Evolutionary conservation across 2,888 invertebrate genomes (phyloP), one percentile per base, ranked within the genome.

Genomic region (Andrena praecox): DNA sequence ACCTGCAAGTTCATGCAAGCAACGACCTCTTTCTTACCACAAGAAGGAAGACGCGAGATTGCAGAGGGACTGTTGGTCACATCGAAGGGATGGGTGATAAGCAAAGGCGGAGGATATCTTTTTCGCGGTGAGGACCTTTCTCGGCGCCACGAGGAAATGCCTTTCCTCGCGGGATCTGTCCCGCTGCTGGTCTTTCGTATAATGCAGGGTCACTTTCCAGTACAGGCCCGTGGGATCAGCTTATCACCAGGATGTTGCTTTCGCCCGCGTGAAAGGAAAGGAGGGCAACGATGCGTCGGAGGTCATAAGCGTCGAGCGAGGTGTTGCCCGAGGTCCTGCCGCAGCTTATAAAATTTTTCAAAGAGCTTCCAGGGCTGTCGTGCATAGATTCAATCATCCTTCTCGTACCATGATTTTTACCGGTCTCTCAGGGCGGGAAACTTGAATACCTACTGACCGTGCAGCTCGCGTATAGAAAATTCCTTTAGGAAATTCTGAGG

Each of bases 171-270:
- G 74, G 75, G 74, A 76, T 71, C 69, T 62, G 69, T 48, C 56
- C 59, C 66, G 82, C 68, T 67, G 62, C 63, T 64, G 70, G 72
- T 74, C 82, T 73, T 71, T 82, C 85, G 80, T 73, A 85, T 85
- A 85, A 82, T 80, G 63, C 79, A 69, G 74, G 85, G 80, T 85
- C 80, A 85, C 80, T 79, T 80, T 72, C 62, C 74, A 66, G 16
- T 50, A 42, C 59, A n/a, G 69, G 52, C 85, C 72, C 77, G 60
- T 48, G 82, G 82, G 85, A 82, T 54, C 85, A 35, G 12, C 82
- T 85, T 85, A 84, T 84, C 85, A 71, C 68, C 48, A 52, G 56
- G 66, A 74, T 73, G 63, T 74, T 72, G 79, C 84, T 74, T 77
- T 79, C 60, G 59, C 71, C 60, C 24, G 59, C 54, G 16, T 7